Evolutionary conservation across 1,140 invertebrate species (phyloP).

Genomic region (Copidosoma floridanum): DNA sequence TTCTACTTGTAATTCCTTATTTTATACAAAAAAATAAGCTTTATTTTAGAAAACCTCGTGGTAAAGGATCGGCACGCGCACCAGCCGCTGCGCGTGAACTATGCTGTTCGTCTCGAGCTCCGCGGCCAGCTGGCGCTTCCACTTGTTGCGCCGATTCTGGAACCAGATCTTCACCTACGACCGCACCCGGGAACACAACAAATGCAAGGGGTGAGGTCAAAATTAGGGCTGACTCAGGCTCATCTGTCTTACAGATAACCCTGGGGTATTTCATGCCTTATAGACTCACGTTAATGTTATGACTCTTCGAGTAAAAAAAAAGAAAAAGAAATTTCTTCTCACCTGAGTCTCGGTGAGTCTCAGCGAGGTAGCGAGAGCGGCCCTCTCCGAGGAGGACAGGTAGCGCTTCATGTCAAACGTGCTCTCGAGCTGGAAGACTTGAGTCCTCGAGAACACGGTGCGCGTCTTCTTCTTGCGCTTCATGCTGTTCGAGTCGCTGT

Average conservation of each 20-base stretch:
- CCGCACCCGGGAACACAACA: too few species aligned
- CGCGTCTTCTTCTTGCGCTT: slow-evolving; percentile 97
- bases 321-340: too few species aligned
- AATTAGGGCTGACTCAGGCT: too few species aligned
- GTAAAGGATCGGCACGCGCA: slow-evolving; percentile 91
- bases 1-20: too few species aligned
- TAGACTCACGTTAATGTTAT: too few species aligned
- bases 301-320: too few species aligned
- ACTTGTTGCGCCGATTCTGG: slow-evolving; percentile 89
- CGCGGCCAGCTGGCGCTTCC: slow-evolving; percentile 95
- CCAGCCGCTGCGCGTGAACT: slow-evolving; percentile 90
- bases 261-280: too few species aligned
- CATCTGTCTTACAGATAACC: too few species aligned
- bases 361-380: slow-evolving; percentile 88
- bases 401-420: slow-evolving; percentile 98
- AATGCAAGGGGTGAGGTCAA: too few species aligned
- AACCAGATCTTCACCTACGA: slow-evolving; percentile 91
- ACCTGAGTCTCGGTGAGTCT: slow-evolving; percentile 95
- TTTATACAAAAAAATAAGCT: too few species aligned
- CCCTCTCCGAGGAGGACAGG: slow-evolving; percentile 92
- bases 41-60: too few species aligned
- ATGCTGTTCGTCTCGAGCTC: slow-evolving; percentile 96
- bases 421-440: slow-evolving; percentile 95
- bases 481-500: slow-evolving; percentile 56
- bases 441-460: slow-evolving; percentile 93